phyloP scores from a whole-genome alignment of 2,113 vertebrate genomes.

The Piprites chloris region DNA sequence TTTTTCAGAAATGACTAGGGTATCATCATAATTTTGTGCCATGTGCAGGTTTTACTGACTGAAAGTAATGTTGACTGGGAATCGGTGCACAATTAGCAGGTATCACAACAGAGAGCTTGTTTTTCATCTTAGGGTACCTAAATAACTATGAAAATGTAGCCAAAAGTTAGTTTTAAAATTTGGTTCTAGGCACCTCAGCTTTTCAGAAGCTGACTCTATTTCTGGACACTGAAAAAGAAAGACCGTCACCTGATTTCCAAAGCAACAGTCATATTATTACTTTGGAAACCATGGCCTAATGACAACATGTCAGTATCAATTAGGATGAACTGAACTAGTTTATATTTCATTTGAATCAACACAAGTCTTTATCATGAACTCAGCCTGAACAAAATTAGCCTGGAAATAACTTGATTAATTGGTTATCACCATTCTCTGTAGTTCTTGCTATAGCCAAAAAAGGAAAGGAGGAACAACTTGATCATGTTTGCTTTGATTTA shows the following conservation, averaged over 20 bases:
- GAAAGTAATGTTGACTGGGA: not conserved
- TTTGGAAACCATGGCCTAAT: not conserved
- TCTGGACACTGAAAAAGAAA: not conserved
- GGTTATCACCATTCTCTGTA: not conserved
- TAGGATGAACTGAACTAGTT: not conserved
- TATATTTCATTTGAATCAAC: not conserved
- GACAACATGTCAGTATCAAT: not conserved
- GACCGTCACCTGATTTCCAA: not conserved
- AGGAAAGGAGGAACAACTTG: not conserved
- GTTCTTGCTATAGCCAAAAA: not conserved
- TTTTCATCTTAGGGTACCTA: not conserved
- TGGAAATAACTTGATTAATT: not conserved
- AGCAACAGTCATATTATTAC: not conserved
- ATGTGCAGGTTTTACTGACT: not conserved
- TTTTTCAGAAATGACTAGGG: not conserved
- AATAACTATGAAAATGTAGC: not conserved
- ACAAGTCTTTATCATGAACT: not conserved
- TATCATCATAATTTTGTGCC: not conserved
- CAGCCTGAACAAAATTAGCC: not conserved
- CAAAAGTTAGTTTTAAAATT: not conserved
- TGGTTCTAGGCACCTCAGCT: not conserved
- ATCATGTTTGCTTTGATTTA: not conserved
- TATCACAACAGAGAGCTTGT: not conserved
- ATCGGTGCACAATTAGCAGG: not conserved
- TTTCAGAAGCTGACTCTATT: not conserved